Evolutionary conservation across 2,113 vertebrate species (phyloP).

Genomic region (Hipposideros armiger): DNA sequence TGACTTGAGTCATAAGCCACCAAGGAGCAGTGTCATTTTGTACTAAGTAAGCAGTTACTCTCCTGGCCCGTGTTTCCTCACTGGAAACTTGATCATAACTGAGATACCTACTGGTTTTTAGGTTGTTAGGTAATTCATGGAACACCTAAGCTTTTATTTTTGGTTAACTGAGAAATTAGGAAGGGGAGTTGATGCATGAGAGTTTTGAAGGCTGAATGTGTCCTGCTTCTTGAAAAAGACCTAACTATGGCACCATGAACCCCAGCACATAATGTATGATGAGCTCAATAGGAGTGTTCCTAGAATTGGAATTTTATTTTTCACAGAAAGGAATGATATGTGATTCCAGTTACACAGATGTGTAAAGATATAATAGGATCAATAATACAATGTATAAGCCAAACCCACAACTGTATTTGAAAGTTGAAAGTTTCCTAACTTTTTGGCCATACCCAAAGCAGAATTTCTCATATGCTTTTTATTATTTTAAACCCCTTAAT

Average conservation of each 20-base stretch:
- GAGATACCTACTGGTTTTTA: not conserved
- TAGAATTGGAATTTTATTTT: conserved; percentile 45
- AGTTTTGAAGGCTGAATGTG: not conserved
- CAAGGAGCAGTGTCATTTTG: not conserved
- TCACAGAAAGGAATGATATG: not conserved
- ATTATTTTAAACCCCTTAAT: not conserved
- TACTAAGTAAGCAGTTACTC: not conserved
- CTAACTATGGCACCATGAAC: not conserved
- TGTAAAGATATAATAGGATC: conserved; percentile 1
- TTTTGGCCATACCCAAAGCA: not conserved
- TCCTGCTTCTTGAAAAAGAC: not conserved
- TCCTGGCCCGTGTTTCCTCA: not conserved
- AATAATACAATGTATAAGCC: not conserved
- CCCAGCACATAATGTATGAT: not conserved
- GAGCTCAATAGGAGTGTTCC: not conserved
- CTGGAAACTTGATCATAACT: not conserved
- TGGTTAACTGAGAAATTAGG: not conserved
- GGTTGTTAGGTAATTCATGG: conserved; percentile 21
- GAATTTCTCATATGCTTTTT: not conserved
- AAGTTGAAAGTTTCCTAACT: not conserved
- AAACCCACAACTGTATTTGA: conserved; percentile 25
- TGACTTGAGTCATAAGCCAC: not conserved
- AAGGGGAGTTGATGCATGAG: conserved; percentile 13
- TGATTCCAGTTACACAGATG: conserved; percentile 13
- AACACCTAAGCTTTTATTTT: conserved; percentile 23